Conservation (phyloP, 2,888 invertebrate species). For the Drosophila anceps region DNA sequence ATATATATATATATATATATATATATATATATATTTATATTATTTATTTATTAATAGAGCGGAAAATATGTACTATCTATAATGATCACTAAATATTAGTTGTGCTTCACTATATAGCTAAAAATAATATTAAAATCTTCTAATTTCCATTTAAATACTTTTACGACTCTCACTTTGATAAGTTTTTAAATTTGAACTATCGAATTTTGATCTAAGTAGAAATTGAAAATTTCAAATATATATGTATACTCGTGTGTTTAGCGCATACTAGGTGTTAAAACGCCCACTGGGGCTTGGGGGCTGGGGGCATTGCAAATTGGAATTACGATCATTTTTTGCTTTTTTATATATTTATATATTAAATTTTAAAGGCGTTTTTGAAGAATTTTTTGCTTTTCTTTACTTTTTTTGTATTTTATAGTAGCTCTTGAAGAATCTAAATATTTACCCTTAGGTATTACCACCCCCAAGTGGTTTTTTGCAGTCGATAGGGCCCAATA, state of each 20-base stretch:
- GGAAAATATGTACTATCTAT: conserved; percentile 12
- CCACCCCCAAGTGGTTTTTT: too few relatives aligned
- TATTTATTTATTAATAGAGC: background rate
- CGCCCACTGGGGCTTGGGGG: background rate
- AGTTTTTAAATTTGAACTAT: background rate
- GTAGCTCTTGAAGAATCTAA: too few relatives aligned
- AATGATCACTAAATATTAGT: conserved; percentile 12
- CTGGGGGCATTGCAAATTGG: too few relatives aligned
- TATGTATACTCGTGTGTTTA: background rate
- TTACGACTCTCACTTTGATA: background rate
- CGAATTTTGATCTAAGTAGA: background rate
- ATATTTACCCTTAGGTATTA: too few relatives aligned
- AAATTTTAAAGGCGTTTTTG: too few relatives aligned
- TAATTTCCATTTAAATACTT: background rate
- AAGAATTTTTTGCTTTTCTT: too few relatives aligned
- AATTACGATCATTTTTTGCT: too few relatives aligned
- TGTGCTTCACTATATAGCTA: conserved; percentile 10
- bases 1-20: background rate
- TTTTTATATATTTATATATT: too few relatives aligned
- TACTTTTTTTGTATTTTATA: too few relatives aligned
- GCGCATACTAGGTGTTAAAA: background rate
- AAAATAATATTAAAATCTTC: background rate
- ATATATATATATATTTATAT: background rate
- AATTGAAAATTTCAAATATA: background rate
- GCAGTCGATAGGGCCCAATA: too few relatives aligned